Conservation (phyloP, 23 tunicate species). For the Styela plicata region DNA sequence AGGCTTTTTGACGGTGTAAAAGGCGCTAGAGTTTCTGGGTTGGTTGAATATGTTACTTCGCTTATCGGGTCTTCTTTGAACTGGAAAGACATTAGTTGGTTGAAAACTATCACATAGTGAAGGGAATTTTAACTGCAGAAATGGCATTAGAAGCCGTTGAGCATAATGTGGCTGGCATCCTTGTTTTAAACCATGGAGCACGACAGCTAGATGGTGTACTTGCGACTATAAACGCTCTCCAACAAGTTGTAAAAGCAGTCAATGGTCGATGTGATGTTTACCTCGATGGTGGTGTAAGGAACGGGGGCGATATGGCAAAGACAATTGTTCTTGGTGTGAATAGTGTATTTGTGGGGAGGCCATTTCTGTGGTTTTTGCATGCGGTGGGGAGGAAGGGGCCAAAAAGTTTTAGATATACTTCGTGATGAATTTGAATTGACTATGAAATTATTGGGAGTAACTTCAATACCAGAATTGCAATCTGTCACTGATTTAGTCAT, state of each 20-base stretch:
- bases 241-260: conserved; percentile 55
- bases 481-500: conserved; percentile 5
- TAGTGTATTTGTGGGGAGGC: conserved; percentile 67
- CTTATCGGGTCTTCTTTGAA: conserved; percentile 46
- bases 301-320: conserved; percentile 54
- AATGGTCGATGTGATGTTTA: conserved; percentile 58
- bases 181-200: conserved; percentile 76
- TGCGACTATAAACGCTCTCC: conserved; percentile 59
- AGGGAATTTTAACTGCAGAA: conserved; percentile 70
- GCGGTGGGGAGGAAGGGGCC: conserved; percentile 56
- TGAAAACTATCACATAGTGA: conserved; percentile 70
- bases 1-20: background rate
- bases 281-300: conserved; percentile 63
- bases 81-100: conserved; percentile 78
- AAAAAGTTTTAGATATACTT: conserved; percentile 47
- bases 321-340: conserved; percentile 63
- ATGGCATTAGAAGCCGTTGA: conserved; percentile 58
- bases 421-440: conserved; percentile 46
- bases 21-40: background rate
- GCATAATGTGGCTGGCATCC: conserved; percentile 52
- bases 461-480: conserved; percentile 15
- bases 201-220: conserved; percentile 54
- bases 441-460: conserved; percentile 68
- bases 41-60: conserved; percentile 1
- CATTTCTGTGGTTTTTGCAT: conserved; percentile 54